These are phyloP conservation scores for Rhimphoctona megacephalus DNA, from an alignment of 2,888 invertebrate species.

Conservation along the genomic window DNA sequence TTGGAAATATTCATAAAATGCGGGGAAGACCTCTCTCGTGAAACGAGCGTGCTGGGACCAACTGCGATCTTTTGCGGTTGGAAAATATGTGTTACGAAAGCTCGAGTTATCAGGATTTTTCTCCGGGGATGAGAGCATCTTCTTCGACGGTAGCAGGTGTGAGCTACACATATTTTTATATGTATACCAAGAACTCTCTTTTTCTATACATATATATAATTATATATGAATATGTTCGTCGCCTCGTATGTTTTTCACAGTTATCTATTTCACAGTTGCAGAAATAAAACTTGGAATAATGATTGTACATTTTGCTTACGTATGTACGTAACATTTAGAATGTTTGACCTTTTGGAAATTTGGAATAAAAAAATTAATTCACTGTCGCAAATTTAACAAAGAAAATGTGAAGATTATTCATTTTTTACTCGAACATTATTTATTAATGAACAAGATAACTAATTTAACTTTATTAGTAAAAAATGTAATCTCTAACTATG, in stretches of 20 bases:
- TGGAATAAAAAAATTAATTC: too few relatives aligned
- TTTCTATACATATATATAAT: conserved; percentile 24
- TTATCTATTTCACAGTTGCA: background rate
- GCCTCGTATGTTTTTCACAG: background rate
- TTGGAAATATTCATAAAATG: conserved; percentile 66
- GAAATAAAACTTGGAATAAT: background rate
- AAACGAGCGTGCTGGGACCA: conserved; percentile 58
- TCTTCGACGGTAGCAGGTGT: conserved; percentile 44
- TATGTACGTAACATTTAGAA: background rate
- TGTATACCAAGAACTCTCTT: conserved; percentile 39
- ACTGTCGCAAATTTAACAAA: background rate
- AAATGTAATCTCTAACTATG: too few relatives aligned
- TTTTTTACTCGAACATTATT: background rate
- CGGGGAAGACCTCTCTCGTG: conserved; percentile 38
- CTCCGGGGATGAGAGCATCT: conserved; percentile 46
- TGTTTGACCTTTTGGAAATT: background rate
- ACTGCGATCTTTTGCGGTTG: conserved; percentile 57
- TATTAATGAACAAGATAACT: too few relatives aligned
- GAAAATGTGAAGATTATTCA: background rate
- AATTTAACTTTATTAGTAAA: too few relatives aligned
- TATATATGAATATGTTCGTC: too few relatives aligned
- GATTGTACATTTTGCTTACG: background rate
- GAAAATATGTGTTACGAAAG: conserved; percentile 54
- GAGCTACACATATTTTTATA: conserved; percentile 37
- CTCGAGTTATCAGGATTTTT: conserved; percentile 58